Conservation (phyloP, 2,888 invertebrate genomes). For the Periphyllus acericola region DNA sequence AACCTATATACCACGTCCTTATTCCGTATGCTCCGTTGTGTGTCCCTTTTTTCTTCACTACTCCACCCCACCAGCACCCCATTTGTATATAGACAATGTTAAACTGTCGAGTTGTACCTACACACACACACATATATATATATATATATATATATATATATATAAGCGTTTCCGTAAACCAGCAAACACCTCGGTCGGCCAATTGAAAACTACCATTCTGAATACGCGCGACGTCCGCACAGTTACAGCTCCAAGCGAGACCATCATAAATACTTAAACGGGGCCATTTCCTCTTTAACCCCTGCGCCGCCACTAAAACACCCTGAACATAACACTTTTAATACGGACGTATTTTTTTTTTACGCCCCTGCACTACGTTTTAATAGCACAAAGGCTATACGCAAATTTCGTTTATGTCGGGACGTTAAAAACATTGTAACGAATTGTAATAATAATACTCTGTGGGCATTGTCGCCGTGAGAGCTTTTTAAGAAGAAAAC, state of each 20-base stretch:
- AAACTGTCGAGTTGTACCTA: neutral
- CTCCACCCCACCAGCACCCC: neutral
- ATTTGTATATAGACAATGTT: neutral
- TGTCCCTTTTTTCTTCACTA: neutral
- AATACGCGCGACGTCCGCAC: neutral
- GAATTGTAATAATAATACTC: neutral
- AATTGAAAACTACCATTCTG: slow-evolving; percentile 31
- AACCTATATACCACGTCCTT: neutral
- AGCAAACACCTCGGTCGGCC: slow-evolving; percentile 11
- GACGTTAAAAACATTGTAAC: slow-evolving; percentile 51
- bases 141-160: neutral
- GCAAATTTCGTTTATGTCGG: slow-evolving; percentile 43
- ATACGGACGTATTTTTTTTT: slow-evolving; percentile 15
- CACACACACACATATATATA: neutral
- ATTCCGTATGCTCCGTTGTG: neutral
- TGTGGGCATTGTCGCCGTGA: neutral
- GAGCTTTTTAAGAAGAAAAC: slow-evolving; percentile 21
- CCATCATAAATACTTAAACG: slow-evolving; percentile 38
- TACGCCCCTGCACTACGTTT: slow-evolving; percentile 27
- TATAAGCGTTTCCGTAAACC: slow-evolving; percentile 3
- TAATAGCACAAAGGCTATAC: slow-evolving; percentile 45
- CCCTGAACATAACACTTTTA: slow-evolving; percentile 37
- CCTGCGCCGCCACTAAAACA: slow-evolving; percentile 16
- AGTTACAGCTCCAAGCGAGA: neutral
- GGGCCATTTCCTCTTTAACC: slow-evolving; percentile 2